Conservation (phyloP, 2,113 vertebrate species). For the Ictidomys tridecemlineatus region DNA sequence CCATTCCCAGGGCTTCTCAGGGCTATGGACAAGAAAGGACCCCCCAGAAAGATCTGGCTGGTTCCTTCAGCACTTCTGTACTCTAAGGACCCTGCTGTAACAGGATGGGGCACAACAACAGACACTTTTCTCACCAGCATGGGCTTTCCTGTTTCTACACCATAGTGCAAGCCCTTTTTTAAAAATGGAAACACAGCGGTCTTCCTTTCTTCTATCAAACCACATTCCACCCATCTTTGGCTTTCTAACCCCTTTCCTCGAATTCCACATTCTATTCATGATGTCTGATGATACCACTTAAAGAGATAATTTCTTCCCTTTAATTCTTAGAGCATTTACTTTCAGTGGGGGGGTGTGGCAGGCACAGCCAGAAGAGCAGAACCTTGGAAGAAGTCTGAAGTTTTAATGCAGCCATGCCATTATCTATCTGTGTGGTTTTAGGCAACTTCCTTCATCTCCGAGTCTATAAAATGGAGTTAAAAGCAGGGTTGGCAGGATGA, state of each 20-base stretch:
- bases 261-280: not conserved
- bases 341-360: not conserved
- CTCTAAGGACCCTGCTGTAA: not conserved
- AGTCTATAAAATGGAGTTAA: slow-evolving; percentile 42
- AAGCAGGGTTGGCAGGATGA: slow-evolving; percentile 41
- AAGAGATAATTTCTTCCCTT: not conserved
- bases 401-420: not conserved
- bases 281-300: not conserved
- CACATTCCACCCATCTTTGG: not conserved
- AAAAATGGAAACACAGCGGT: not conserved
- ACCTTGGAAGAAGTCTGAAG: not conserved
- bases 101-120: not conserved
- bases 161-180: not conserved
- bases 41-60: not conserved
- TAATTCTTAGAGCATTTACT: not conserved
- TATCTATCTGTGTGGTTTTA: slow-evolving; percentile 1
- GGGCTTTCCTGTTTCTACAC: not conserved
- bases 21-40: not conserved
- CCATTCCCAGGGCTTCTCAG: too few species aligned
- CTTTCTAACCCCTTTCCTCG: not conserved
- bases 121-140: not conserved
- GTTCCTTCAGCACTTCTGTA: not conserved
- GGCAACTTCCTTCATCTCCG: not conserved
- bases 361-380: not conserved
- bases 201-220: not conserved